Evolutionary conservation across 2,113 vertebrate genomes (phyloP).

Genomic region (Pygoscelis antarcticus): DNA sequence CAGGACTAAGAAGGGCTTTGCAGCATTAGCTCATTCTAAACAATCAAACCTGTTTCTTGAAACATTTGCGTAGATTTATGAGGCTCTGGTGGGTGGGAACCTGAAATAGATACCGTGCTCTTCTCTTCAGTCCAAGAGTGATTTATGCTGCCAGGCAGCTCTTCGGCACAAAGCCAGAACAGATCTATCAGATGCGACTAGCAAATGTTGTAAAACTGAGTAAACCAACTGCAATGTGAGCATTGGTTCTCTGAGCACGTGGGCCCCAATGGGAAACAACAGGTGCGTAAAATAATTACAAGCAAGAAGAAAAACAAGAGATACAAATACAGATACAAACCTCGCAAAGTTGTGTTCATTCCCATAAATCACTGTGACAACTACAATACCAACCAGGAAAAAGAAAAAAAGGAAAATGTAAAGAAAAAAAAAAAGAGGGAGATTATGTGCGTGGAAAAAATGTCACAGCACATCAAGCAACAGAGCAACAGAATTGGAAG

Average conservation of each 20-base stretch:
- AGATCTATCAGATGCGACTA: background rate
- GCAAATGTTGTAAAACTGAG: constrained; percentile 36
- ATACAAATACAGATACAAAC: background rate
- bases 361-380: constrained; percentile 52
- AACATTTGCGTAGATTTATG: constrained; percentile 47
- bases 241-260: background rate
- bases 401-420: background rate
- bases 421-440: background rate
- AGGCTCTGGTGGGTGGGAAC: constrained; percentile 55
- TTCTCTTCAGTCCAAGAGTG: constrained; percentile 41
- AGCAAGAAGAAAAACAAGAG: constrained; percentile 25
- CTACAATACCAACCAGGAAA: background rate
- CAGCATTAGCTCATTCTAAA: constrained; percentile 46
- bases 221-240: background rate
- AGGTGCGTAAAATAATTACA: constrained; percentile 45
- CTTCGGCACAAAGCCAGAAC: background rate
- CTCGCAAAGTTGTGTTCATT: background rate
- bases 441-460: background rate
- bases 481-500: constrained; percentile 46
- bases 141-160: constrained; percentile 58
- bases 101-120: constrained; percentile 29
- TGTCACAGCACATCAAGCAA: background rate
- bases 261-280: constrained; percentile 3
- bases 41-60: constrained; percentile 35
- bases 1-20: constrained; percentile 13